Evolutionary conservation across 1,140 invertebrate genomes (phyloP).

Genomic region (Anadara kagoshimensis): DNA sequence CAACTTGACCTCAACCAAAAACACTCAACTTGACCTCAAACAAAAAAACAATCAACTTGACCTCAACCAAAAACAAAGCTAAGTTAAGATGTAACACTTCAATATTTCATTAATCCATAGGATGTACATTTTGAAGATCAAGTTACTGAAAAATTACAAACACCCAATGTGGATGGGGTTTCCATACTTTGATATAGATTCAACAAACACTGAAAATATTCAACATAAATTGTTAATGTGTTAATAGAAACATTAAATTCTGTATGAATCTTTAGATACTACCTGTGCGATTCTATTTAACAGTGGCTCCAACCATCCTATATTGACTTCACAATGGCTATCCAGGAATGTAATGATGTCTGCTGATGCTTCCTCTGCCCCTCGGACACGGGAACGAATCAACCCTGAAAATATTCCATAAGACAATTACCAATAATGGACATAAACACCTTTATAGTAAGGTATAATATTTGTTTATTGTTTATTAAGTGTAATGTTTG

Average conservation of each 20-base stretch:
- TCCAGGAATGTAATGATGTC: slow-evolving; percentile 74
- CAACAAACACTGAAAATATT: too few relatives aligned
- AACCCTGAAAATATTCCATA: slow-evolving; percentile 56
- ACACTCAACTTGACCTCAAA: background rate
- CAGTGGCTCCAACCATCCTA: slow-evolving; percentile 74
- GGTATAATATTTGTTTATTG: background rate
- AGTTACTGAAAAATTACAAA: too few relatives aligned
- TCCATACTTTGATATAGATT: too few relatives aligned
- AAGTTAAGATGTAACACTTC: too few relatives aligned
- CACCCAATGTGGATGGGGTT: too few relatives aligned
- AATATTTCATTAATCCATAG: too few relatives aligned
- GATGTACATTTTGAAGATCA: too few relatives aligned
- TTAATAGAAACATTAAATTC: too few relatives aligned
- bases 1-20: background rate
- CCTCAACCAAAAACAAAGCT: background rate
- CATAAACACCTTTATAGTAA: background rate
- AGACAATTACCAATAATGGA: background rate
- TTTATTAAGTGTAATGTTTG: background rate
- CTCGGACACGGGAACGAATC: slow-evolving; percentile 73
- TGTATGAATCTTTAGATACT: background rate
- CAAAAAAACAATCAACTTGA: background rate
- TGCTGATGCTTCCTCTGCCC: slow-evolving; percentile 70
- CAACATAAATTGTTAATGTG: too few relatives aligned
- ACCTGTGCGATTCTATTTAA: slow-evolving; percentile 71
- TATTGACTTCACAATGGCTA: slow-evolving; percentile 74